Conservation (phyloP, 2,888 invertebrate genomes). For the Synanthedon tipuliformis region DNA sequence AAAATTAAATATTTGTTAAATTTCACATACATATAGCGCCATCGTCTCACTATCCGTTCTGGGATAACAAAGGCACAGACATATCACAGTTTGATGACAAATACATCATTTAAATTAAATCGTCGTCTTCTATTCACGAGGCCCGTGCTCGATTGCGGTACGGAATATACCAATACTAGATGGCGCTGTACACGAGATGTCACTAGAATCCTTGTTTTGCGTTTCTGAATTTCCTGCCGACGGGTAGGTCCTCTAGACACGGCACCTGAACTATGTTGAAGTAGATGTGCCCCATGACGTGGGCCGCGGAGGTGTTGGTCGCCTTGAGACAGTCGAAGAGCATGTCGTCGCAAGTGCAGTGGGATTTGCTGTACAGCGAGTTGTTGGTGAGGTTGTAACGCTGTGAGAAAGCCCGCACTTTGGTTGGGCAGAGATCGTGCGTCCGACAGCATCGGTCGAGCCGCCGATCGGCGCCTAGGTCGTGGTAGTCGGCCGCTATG, state of each 20-base stretch:
- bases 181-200: slow-evolving; percentile 41
- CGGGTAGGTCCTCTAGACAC: slow-evolving; percentile 73
- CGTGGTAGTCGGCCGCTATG: slow-evolving; percentile 84
- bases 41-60: slow-evolving; percentile 34
- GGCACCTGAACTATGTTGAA: slow-evolving; percentile 85
- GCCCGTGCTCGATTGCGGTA: too few relatives aligned
- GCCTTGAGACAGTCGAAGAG: slow-evolving; percentile 84
- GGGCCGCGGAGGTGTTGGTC: slow-evolving; percentile 78
- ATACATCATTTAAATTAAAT: slow-evolving; percentile 8
- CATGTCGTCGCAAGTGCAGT: slow-evolving; percentile 88
- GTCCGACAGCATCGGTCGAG: slow-evolving; percentile 89
- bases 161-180: slow-evolving; percentile 21
- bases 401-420: slow-evolving; percentile 75
- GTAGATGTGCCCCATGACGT: slow-evolving; percentile 85
- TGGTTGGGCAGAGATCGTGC: slow-evolving; percentile 91
- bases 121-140: not conserved
- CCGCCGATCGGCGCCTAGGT: slow-evolving; percentile 78
- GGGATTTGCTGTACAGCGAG: slow-evolving; percentile 88
- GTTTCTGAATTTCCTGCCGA: slow-evolving; percentile 55
- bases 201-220: slow-evolving; percentile 66
- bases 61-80: slow-evolving; percentile 55
- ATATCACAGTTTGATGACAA: slow-evolving; percentile 64
- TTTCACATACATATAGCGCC: slow-evolving; percentile 40
- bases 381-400: slow-evolving; percentile 88
- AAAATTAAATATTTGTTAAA: slow-evolving; percentile 4